Evolutionary conservation across 2,888 invertebrate species (phyloP).

Genomic region (Poecilobothrus nobilitatus): DNA sequence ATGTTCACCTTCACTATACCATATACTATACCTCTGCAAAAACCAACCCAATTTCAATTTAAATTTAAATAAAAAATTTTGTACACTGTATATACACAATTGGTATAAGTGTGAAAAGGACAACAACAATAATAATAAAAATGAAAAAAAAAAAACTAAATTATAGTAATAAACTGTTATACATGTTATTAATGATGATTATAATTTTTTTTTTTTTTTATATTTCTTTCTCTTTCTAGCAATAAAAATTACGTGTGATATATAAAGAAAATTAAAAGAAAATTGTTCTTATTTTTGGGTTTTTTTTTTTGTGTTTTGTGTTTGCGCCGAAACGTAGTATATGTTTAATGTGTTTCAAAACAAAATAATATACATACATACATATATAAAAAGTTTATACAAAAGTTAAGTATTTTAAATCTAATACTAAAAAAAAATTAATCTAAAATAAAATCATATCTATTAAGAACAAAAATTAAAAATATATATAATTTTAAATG

Average conservation of each 20-base stretch:
- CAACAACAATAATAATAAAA: no score
- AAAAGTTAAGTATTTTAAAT: background rate
- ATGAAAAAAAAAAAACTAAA: no score
- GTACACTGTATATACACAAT: no score
- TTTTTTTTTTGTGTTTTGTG: background rate
- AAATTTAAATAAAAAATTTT: no score
- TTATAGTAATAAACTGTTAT: slow-evolving; percentile 2
- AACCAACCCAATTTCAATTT: no score
- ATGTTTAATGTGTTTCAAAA: background rate
- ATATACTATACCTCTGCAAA: no score
- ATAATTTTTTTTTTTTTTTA: background rate
- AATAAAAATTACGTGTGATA: background rate
- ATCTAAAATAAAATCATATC: background rate
- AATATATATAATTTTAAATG: no score
- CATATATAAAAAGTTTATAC: no score
- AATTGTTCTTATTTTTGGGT: background rate
- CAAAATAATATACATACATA: no score
- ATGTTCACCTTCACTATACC: no score
- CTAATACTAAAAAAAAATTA: background rate
- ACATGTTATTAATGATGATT: background rate
- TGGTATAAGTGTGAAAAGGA: no score
- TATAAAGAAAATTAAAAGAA: background rate
- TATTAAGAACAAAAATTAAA: no score
- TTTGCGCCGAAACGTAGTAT: background rate
- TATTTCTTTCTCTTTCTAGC: background rate